Base-by-base conservation (phyloP, 2,888 invertebrate species). In the Zygothrica quintamaculata region DNA sequence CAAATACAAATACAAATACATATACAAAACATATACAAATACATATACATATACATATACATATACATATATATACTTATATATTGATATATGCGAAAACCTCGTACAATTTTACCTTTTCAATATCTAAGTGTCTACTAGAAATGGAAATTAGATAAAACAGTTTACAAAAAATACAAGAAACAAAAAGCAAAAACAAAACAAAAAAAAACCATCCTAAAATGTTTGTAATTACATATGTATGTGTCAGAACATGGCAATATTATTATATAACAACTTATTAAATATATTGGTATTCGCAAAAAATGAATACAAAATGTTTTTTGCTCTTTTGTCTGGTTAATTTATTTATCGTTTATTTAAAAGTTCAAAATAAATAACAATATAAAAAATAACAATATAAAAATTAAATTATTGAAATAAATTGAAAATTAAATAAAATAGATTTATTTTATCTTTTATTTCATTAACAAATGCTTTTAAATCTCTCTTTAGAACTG, bases 61-160 rank as follows among this genome's bases (percentile, higher is more conserved):
- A 70, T 56, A 55, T 36, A 43, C 42, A 56, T 12, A 46, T 55
- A 60, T 18, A 57, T 52, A 56, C 39, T 25, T 50, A 55, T 51
- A 67, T 31, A 73, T 33, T 22, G 42, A 61, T 48, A 62, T 50
- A 73, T 40, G 66, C 62, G 62, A 67, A 46, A 71, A 71, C 47
- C 66, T 77, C 81, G 77, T 80, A 80, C 85, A 78, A 85, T 85
- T 88, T 85, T 87, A 87, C 88, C 82, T 84, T 88, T 88, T 87
- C 87, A 87, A 74, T 67, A 74, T 88, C 87, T 88, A 87, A 86
- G 75, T 88, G 87, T 88, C 87, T 88, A 88, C 79, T 74, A 70
- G 69, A 58, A 77, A 77, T 65, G 67, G 70, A 76, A 73, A 77
- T 56, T 53, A 56, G 58, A 68, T 68, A 62, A 60, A 67, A 15